Evolutionary conservation across 2,113 vertebrate genomes (phyloP).

Genomic region (Saguinus midas): DNA sequence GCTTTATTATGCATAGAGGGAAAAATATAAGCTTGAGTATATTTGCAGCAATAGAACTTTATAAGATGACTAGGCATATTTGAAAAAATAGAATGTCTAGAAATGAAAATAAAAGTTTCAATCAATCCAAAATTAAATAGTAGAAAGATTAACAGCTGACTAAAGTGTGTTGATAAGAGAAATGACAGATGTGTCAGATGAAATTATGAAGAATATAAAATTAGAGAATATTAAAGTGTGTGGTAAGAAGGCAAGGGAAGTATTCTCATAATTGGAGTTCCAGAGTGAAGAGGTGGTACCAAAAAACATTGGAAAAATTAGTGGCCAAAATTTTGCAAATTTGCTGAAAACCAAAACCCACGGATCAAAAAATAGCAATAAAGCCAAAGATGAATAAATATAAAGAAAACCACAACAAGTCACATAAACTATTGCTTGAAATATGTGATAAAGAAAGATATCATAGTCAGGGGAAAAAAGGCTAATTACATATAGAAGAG

Average conservation of each 20-base stretch:
- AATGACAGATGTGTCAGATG: not conserved
- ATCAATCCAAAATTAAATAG: not conserved
- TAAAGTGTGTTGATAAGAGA: not conserved
- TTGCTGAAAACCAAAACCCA: not conserved
- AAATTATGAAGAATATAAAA: not conserved
- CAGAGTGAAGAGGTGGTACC: not conserved
- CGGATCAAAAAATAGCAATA: not conserved
- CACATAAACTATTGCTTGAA: not conserved
- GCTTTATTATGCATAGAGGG: not conserved
- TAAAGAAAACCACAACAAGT: not conserved
- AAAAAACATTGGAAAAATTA: not conserved
- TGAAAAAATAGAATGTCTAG: not conserved
- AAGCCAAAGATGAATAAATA: not conserved
- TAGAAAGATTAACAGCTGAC: not conserved
- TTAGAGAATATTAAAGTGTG: not conserved
- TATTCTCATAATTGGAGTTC: not conserved
- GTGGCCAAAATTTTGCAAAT: not conserved
- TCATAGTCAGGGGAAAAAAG: not conserved
- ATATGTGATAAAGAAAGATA: not conserved
- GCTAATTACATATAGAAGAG: not conserved
- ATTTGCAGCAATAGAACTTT: not conserved
- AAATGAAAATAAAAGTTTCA: not conserved
- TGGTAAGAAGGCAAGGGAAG: not conserved
- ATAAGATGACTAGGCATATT: not conserved
- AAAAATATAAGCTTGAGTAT: not conserved